These are phyloP conservation scores for Otolemur garnettii DNA, from an alignment of 2,113 vertebrate species.

Conservation along the genomic window DNA sequence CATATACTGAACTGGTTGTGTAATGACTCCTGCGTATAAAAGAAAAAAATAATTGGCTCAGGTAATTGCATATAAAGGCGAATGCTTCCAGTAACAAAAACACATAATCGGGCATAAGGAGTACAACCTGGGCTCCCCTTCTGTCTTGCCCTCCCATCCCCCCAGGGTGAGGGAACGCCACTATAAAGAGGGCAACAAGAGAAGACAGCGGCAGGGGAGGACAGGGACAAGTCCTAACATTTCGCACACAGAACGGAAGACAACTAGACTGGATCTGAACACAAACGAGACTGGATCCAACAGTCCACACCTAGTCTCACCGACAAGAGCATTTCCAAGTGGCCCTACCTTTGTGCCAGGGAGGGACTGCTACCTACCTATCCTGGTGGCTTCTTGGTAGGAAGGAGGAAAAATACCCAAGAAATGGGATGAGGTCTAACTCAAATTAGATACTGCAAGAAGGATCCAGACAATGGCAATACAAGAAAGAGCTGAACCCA, in stretches of 20 bases:
- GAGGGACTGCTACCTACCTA: neutral
- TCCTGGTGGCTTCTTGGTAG: neutral
- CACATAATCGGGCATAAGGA: neutral
- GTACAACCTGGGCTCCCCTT: neutral
- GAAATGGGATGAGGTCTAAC: neutral
- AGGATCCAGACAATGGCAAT: neutral
- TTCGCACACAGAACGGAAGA: fast-evolving
- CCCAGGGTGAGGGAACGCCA: neutral
- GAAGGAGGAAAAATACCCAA: neutral
- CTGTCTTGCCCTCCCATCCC: neutral
- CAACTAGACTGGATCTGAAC: neutral
- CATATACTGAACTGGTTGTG: neutral
- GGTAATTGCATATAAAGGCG: neutral
- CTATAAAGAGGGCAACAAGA: neutral
- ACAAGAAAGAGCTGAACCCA: neutral
- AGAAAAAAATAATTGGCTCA: neutral
- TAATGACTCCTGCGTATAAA: neutral
- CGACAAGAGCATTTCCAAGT: fast-evolving
- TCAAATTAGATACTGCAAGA: neutral
- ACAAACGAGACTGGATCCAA: neutral
- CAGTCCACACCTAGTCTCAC: neutral
- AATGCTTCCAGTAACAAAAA: neutral
- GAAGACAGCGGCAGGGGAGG: neutral
- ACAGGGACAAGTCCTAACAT: neutral
- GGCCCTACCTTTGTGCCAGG: neutral